Base-by-base conservation (phyloP, 2,113 vertebrate genomes). In the Lagopus muta region DNA sequence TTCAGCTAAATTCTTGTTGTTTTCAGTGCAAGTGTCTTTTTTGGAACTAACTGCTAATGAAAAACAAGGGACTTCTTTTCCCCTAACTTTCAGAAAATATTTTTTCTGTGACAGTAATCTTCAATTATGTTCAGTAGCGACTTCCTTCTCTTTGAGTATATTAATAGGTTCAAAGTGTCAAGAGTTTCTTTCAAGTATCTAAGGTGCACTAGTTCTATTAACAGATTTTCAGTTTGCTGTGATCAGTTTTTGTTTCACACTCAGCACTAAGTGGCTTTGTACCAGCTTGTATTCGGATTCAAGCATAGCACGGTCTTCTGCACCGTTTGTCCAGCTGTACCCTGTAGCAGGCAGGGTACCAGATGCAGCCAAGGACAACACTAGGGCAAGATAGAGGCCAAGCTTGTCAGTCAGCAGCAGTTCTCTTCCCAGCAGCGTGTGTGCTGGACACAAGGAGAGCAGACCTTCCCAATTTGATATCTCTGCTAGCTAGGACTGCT, bases 341-440 rank as follows among this genome's bases (percentile, higher is more conserved):
- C 28, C 48, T 1, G 0, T 15, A 34, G 52, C 38, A 27, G 11
- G 4, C 48, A 18, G 25, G 52, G 8, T 38, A 24, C 38, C 21
- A 71, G 45, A 10, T 65, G 36, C 47, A 54, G 38, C 14, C 55
- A 20, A 45, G 32, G 60, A 42, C 42, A 50, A 32, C 19, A 6
- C 4, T 57, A 32, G 25, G n/a, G 32, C 48, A 64, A 40, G 78
- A 50, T 1, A 10, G 19, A 38, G 22, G 32, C 54, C 54, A 19
- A 32, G 54, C 54, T 30, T 32, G 54, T 32, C 80, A 30, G 55
- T 45, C 27, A 43, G 42, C 32, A 40, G n/a, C 62, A 70, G 52
- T n/a, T 48, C 30, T 25, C 25, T 27, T 40, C n/a, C 17, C 40
- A n/a, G 66, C 30, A 50, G 11, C 0, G 0, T 6, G 22, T 30